Evolutionary conservation across 1,140 invertebrate genomes (phyloP).

Genomic region (Lepidurus packardi): DNA sequence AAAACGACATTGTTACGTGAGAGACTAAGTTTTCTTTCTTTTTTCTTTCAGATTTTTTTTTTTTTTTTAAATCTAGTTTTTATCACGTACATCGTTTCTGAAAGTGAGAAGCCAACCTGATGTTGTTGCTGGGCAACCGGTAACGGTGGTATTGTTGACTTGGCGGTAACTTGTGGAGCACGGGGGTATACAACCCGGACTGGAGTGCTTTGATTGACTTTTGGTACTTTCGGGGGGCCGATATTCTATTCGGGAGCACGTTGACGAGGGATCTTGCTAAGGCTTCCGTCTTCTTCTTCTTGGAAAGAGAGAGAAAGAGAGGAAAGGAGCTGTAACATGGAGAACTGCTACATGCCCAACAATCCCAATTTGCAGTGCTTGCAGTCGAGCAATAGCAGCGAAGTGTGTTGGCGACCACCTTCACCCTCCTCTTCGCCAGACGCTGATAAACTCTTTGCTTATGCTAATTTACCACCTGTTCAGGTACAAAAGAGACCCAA

Average conservation of each 20-base stretch:
- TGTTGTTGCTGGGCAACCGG: background rate
- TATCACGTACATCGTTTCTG: background rate
- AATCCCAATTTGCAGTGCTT: slow-evolving; percentile 34
- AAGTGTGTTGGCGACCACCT: slow-evolving; percentile 4
- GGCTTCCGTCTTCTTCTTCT: background rate
- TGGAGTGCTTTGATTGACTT: background rate
- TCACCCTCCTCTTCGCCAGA: background rate
- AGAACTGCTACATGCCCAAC: slow-evolving; percentile 36
- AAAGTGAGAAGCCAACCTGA: background rate
- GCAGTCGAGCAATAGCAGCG: slow-evolving; percentile 13
- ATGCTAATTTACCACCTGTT: slow-evolving; percentile 29
- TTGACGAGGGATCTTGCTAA: background rate
- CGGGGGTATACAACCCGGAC: background rate
- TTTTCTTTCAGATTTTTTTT: background rate
- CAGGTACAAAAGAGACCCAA: slow-evolving; percentile 25
- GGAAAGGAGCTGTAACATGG: slow-evolving; percentile 32
- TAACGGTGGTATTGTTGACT: background rate
- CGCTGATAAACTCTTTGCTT: slow-evolving; percentile 16
- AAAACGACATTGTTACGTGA: too few relatives aligned
- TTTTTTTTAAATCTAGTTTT: background rate
- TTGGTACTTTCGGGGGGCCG: background rate
- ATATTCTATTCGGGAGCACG: background rate
- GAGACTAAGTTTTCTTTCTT: background rate
- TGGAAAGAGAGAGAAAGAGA: background rate
- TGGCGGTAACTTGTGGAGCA: too few relatives aligned